Percentiles rank a stretch among this genome's conserved stretches.
These are phyloP conservation scores for Magallana ariakensis DNA, from an alignment of 1,140 invertebrate species.

Conservation along the genomic window DNA sequence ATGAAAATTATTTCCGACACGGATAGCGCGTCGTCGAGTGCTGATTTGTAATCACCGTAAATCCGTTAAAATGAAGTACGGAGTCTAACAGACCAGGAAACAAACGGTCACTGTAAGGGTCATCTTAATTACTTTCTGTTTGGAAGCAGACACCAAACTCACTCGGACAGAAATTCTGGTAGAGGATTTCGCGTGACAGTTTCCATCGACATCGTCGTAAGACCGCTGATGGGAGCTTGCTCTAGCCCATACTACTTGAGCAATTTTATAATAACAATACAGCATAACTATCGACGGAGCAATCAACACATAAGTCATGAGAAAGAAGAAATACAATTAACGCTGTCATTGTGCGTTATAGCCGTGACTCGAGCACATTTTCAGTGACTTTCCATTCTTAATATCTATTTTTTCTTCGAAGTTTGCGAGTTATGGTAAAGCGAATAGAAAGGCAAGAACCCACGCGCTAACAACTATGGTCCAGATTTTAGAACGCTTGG, in stretches of 20 bases:
- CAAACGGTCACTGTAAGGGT: slow-evolving; percentile 80
- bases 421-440: slow-evolving; percentile 80
- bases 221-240: slow-evolving; percentile 8
- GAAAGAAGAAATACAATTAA: slow-evolving; percentile 80
- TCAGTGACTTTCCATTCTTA: slow-evolving; percentile 66
- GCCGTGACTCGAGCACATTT: slow-evolving; percentile 77
- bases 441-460: slow-evolving; percentile 79
- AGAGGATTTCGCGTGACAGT: background rate
- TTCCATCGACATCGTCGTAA: slow-evolving; percentile 20
- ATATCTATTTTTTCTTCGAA: slow-evolving; percentile 74
- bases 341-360: slow-evolving; percentile 80
- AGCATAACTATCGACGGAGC: slow-evolving; percentile 78
- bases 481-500: slow-evolving; percentile 68
- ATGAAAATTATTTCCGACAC: slow-evolving; percentile 79
- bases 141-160: slow-evolving; percentile 71
- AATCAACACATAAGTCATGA: slow-evolving; percentile 79
- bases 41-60: slow-evolving; percentile 79
- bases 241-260: slow-evolving; percentile 78
- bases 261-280: slow-evolving; percentile 80
- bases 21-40: slow-evolving; percentile 71
- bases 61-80: slow-evolving; percentile 80
- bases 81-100: slow-evolving; percentile 80
- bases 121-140: slow-evolving; percentile 78
- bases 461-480: slow-evolving; percentile 79
- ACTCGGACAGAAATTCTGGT: slow-evolving; percentile 66